Evolutionary conservation across 1,140 invertebrate species (phyloP).

Genomic region (Brachionus rotundiformis): DNA sequence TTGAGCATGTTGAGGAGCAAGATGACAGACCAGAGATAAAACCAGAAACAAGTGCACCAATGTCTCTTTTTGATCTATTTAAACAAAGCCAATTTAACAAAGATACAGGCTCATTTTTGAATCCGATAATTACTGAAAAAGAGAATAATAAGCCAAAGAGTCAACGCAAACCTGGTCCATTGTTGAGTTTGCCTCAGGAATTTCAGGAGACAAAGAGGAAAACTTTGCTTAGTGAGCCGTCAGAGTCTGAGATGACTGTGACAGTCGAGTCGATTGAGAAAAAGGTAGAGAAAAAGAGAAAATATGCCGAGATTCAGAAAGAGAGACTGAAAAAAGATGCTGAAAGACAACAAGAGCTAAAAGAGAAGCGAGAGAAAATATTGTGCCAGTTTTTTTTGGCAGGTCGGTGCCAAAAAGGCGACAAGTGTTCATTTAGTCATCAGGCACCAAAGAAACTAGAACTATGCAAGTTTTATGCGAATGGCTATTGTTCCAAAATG

Average conservation of each 20-base stretch:
- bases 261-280: slow-evolving; percentile 45
- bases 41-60: not conserved
- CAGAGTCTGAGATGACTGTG: slow-evolving; percentile 22
- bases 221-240: not conserved
- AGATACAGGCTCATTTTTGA: not conserved
- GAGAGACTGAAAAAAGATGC: slow-evolving; percentile 34
- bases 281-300: slow-evolving; percentile 46
- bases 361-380: slow-evolving; percentile 46
- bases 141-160: slow-evolving; percentile 33
- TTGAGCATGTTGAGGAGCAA: not conserved
- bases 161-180: slow-evolving; percentile 21
- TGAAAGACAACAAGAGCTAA: slow-evolving; percentile 33
- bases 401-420: slow-evolving; percentile 65
- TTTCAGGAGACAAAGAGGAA: slow-evolving; percentile 15
- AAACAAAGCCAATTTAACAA: not conserved
- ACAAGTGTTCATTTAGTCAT: slow-evolving; percentile 82
- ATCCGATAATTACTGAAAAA: slow-evolving; percentile 47
- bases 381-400: slow-evolving; percentile 30
- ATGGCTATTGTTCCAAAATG: slow-evolving; percentile 89
- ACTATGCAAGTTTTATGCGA: slow-evolving; percentile 92
- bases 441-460: slow-evolving; percentile 83
- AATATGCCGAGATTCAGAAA: slow-evolving; percentile 44
- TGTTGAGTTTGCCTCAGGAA: not conserved
- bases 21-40: not conserved
- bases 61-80: slow-evolving; percentile 47